Base-by-base conservation (phyloP, 2,888 invertebrate genomes). In the Agrotis puta region DNA sequence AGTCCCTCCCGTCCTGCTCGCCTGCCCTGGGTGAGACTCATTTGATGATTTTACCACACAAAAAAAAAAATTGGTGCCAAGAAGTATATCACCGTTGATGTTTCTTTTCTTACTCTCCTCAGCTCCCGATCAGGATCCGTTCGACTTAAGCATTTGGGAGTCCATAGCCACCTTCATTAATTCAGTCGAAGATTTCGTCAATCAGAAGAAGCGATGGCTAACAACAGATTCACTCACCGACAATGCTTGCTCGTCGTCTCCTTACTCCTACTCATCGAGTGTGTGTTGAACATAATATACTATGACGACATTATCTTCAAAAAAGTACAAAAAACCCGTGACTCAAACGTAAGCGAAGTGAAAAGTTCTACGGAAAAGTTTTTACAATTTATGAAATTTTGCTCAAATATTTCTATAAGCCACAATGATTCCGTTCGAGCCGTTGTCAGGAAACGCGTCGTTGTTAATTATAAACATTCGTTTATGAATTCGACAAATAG, bases 221-320 rank as follows among this genome's bases (percentile, higher is more conserved):
- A 45, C 33, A 14, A 27, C 16, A 57, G 20, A 45, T 48, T 24
- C 22, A 58, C 24, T 9, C 56, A 45, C 3, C 75, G 13, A 18
- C 61, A n/a, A 20, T 64, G 33, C 48, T 5, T 75, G 9, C 16
- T 53, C 3, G 3, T 57, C 9, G 11, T 78, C 7, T 27, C 33
- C 4, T 6, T 70, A 9, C 3, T 80, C 3, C 70, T 78, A 9
- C 0, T 54, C 3, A 1, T 78, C 20, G 64, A 75, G 11, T 80
- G 61, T 39, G 45, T 62, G 48, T 20, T 70, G 3, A 62, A 70
- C 13, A 22, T 27, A 5, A 0, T 77, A 6, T 59, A 47, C 7
- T n/a, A 74, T 47, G 43, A 74, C 2, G 18, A 68, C 13, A 47
- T 53, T 14, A 47, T 2, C 14, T n/a, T 11, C 2, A 22, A 27